Evolutionary conservation across 1,140 invertebrate genomes (phyloP).

Genomic region (Sweltsa coloradensis): DNA sequence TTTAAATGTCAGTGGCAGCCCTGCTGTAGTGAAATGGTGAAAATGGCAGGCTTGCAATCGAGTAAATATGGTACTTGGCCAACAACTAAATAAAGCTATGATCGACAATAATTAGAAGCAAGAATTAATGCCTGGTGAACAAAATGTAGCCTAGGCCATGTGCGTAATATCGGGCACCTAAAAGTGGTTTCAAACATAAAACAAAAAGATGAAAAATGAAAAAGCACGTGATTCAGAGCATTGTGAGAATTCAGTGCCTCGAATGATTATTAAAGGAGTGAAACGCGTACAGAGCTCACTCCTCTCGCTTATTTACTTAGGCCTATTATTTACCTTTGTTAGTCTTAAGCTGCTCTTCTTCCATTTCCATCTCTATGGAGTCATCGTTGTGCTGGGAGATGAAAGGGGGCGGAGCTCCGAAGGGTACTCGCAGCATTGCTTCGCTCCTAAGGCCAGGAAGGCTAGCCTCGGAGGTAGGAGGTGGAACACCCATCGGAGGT

Average conservation of each 20-base stretch:
- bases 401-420: slow-evolving; percentile 12
- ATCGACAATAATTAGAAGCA: too few relatives aligned
- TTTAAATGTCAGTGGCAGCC: too few relatives aligned
- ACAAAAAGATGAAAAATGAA: neutral
- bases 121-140: too few relatives aligned
- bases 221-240: neutral
- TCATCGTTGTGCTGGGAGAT: slow-evolving; percentile 40
- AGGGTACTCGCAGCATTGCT: slow-evolving; percentile 12
- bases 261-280: neutral
- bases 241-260: neutral
- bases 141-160: too few relatives aligned
- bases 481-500: slow-evolving; percentile 33
- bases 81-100: too few relatives aligned
- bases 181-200: too few relatives aligned
- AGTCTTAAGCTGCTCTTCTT: slow-evolving; percentile 27
- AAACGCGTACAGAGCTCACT: neutral
- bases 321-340: neutral
- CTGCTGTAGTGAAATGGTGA: too few relatives aligned
- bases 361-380: slow-evolving; percentile 51
- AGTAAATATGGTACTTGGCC: too few relatives aligned
- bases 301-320: neutral
- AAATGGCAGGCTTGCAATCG: too few relatives aligned
- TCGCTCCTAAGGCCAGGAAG: slow-evolving; percentile 5
- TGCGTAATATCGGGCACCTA: too few relatives aligned
- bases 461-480: slow-evolving; percentile 9